A percentile compares a stretch with the other conserved stretches of the same genome.
phyloP scores from a whole-genome alignment of 2,888 invertebrate species.

The Limnephilus rhombicus region DNA sequence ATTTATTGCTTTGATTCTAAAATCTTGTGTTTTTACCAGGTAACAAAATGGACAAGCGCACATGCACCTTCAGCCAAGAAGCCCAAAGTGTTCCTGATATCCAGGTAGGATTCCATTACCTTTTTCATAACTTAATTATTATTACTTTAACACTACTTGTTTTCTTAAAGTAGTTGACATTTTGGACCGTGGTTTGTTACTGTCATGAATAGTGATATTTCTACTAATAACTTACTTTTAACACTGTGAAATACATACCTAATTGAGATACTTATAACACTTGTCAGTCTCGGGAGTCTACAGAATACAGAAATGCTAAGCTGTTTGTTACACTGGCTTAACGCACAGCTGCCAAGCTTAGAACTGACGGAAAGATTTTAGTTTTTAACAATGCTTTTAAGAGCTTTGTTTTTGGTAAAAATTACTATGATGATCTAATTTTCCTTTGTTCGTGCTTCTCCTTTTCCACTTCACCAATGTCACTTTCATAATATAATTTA shows the following conservation, averaged over 20 bases:
- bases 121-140: neutral
- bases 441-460: slow-evolving; percentile 24
- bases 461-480: slow-evolving; percentile 34
- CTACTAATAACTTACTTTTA: neutral
- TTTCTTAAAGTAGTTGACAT: neutral
- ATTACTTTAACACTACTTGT: neutral
- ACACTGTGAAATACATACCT: neutral
- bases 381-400: neutral
- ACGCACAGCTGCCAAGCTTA: neutral
- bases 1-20: neutral
- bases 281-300: too few relatives aligned
- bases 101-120: slow-evolving; percentile 80
- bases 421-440: slow-evolving; percentile 20
- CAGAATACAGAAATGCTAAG: neutral
- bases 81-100: slow-evolving; percentile 90
- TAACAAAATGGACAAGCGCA: slow-evolving; percentile 81
- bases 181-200: neutral
- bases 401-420: slow-evolving; percentile 35
- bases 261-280: neutral
- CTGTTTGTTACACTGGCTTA: neutral
- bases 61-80: slow-evolving; percentile 94
- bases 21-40: slow-evolving; percentile 17
- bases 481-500: neutral
- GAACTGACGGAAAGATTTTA: neutral
- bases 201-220: neutral